A percentile compares a stretch with the other conserved stretches of the same genome.
These are phyloP conservation scores for Helicoverpa assulta DNA, from an alignment of 2,888 invertebrate species.

Conservation along the genomic window DNA sequence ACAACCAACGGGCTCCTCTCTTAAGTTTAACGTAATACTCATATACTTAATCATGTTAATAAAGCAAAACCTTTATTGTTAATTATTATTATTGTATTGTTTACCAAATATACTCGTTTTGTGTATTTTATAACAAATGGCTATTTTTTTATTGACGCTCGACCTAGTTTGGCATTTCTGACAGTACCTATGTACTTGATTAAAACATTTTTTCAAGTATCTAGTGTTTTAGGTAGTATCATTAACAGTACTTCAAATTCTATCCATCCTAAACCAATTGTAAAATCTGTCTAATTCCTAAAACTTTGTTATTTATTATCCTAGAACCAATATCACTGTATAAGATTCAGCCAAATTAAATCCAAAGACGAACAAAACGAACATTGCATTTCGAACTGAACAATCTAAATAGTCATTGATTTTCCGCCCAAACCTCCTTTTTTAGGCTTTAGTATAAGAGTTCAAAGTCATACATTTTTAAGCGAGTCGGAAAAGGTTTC, in stretches of 20 bases:
- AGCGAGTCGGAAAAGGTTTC: conserved; percentile 9
- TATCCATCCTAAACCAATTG: too few species aligned
- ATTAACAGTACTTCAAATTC: too few species aligned
- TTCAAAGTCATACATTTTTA: conserved; percentile 17
- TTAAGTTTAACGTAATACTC: conserved; percentile 21
- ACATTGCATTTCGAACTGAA: neutral
- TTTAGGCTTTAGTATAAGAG: neutral
- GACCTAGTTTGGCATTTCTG: too few species aligned
- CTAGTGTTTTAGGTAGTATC: too few species aligned
- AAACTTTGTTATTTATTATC: neutral
- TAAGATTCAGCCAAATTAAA: neutral
- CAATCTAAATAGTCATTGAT: neutral
- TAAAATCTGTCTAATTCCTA: neutral
- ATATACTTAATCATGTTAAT: neutral
- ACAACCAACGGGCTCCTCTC: conserved; percentile 82
- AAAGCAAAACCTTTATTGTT: too few species aligned
- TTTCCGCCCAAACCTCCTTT: neutral
- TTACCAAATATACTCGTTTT: neutral
- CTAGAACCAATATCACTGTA: neutral
- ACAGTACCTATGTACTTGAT: too few species aligned
- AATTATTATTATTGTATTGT: too few species aligned
- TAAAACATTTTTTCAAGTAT: too few species aligned
- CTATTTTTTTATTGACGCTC: neutral
- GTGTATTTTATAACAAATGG: neutral
- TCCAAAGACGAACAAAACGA: neutral